phyloP scores from a whole-genome alignment of 2,113 vertebrate genomes.

The Corydoras sp. region DNA sequence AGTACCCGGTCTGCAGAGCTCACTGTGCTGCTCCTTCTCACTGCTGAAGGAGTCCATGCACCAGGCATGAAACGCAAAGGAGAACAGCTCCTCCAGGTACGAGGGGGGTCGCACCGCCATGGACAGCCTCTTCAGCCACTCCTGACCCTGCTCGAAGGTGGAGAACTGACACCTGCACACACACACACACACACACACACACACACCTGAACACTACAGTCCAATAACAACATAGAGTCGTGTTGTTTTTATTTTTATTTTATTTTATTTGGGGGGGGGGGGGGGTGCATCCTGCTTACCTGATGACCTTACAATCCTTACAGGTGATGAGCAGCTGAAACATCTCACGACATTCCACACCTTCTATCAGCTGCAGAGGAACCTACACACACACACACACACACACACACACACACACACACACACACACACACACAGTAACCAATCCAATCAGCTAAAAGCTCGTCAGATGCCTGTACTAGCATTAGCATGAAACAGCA shows the following conservation, averaged over 20 bases:
- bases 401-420: conserved; percentile 15
- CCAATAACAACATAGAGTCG: too few species aligned
- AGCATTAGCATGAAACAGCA: too few species aligned
- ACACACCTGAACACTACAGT: not conserved
- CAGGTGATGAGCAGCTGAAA: conserved; percentile 96
- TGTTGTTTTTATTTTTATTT: too few species aligned
- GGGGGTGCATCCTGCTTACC: conserved; percentile 57
- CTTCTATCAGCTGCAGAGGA: conserved; percentile 92
- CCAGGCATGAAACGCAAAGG: conserved; percentile 94
- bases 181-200: not conserved
- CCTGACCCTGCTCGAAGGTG: conserved; percentile 96
- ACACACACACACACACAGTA: not conserved
- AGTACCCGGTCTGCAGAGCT: conserved; percentile 87
- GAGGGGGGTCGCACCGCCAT: conserved; percentile 77
- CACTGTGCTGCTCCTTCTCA: conserved; percentile 92
- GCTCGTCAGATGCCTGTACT: too few species aligned
- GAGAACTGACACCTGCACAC: conserved; percentile 85
- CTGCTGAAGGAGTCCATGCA: conserved; percentile 85
- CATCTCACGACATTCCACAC: conserved; percentile 89
- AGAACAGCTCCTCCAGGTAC: conserved; percentile 91
- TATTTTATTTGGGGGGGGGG: too few species aligned
- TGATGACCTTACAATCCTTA: conserved; percentile 96
- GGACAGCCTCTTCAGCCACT: conserved; percentile 88
- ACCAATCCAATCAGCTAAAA: too few species aligned
- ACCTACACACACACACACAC: conserved; percentile 63